Evolutionary conservation across 1,140 invertebrate species (phyloP), one percentile per base, ranked within the genome.

Genomic region (Caenorhabditis brenneri): DNA sequence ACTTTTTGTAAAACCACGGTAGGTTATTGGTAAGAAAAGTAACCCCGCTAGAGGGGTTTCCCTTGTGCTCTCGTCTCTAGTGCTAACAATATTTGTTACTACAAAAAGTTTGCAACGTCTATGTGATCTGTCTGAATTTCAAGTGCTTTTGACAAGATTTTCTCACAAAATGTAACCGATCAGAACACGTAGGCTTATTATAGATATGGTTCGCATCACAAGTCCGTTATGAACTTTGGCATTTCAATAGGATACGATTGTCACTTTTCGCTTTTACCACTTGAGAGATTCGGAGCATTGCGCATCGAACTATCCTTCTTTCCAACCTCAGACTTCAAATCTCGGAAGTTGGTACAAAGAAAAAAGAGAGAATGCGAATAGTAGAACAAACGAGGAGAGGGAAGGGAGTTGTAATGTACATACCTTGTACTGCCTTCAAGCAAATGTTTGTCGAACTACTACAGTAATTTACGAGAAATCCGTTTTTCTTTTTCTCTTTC

Each of bases 381-480:
- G 27, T 42, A 74, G 65, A 74, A 46, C 42, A 42, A 74, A 36
- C 24, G 33, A 74, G 65, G 36, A 42, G 65, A 74, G 29, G 19
- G 6, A 15, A n/a, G 15, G 9, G n/a, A 31, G 46, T 65, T 74
- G 65, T 74, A 74, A 74, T 74, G 65, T 74, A 74, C 65, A 74
- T 74, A 42, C 33, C 65, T 74, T 74, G 65, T 74, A 74, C 65
- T 42, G 46, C 58, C 58, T 65, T 65, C 9, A 74, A 74, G 65
- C 65, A 74, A 42, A 74, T 74, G 65, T 74, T 74, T 74, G 65
- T 74, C 65, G 36, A 74, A 74, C 65, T 74, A 74, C 65, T 74
- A 74, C 65, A 74, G 65, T 74, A 74, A 74, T 74, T 74, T 74
- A 74, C 65, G 65, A 74, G 65, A 46, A 42, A 33, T 15, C 15